These are phyloP conservation scores for Lipotes vexillifer DNA, from an alignment of 2,113 vertebrate genomes.

Conservation along the genomic window DNA sequence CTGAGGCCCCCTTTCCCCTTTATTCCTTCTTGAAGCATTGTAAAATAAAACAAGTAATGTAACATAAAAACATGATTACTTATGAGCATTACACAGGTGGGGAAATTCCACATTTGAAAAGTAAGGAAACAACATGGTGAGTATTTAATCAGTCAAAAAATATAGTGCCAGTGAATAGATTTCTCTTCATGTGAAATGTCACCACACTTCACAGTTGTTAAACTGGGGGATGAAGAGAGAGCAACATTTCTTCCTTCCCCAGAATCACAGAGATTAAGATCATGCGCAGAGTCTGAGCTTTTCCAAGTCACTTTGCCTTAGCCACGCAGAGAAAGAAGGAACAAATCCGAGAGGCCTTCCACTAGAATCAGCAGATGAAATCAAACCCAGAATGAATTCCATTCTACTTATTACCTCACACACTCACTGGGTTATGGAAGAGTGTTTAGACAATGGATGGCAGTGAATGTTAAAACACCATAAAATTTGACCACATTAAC, in stretches of 20 bases:
- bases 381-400: constrained; percentile 64
- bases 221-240: not conserved
- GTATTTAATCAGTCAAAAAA: not conserved
- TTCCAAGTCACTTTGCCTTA: not conserved
- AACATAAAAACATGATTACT: not conserved
- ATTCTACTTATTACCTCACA: constrained; percentile 56
- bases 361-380: constrained; percentile 22
- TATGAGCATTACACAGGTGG: not conserved
- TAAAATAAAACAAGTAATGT: not conserved
- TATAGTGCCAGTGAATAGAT: not conserved
- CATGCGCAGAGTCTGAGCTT: not conserved
- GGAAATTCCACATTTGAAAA: not conserved
- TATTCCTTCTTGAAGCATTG: not conserved
- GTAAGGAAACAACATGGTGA: not conserved
- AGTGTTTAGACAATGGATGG: constrained; percentile 61
- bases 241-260: not conserved
- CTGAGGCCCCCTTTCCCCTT: not conserved
- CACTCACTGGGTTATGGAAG: constrained; percentile 47
- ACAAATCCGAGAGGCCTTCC: not conserved
- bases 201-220: not conserved
- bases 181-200: not conserved
- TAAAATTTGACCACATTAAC: constrained; percentile 75
- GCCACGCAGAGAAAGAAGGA: not conserved
- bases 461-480: constrained; percentile 63
- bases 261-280: not conserved